These are phyloP conservation scores for Indicator maculatus DNA, from an alignment of 2,113 vertebrate species.

Conservation along the genomic window DNA sequence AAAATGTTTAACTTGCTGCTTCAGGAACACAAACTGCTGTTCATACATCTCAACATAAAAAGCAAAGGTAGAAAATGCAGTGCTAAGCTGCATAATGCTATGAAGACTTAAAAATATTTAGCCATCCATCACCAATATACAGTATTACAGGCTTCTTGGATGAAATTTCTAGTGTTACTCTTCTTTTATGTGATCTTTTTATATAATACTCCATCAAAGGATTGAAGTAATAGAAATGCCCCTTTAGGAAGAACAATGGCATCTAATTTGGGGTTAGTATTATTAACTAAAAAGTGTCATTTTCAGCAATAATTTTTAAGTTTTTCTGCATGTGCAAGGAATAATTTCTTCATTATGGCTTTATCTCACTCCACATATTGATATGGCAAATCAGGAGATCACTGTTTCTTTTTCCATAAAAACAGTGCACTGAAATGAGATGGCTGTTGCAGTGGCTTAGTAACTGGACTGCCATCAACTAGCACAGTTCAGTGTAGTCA, in stretches of 20 bases:
- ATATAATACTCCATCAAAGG: background rate
- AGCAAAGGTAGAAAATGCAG: background rate
- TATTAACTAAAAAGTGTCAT: background rate
- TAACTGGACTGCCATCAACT: background rate
- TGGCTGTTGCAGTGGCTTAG: background rate
- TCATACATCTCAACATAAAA: background rate
- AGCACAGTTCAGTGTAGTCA: background rate
- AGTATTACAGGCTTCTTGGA: background rate
- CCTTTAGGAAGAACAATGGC: background rate
- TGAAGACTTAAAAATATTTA: background rate
- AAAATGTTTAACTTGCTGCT: conserved; percentile 28
- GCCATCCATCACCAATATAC: background rate
- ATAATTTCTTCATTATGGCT: background rate
- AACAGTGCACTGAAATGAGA: background rate
- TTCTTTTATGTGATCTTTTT: background rate
- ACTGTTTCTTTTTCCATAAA: background rate
- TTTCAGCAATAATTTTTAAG: background rate
- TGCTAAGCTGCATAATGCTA: background rate
- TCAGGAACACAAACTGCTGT: background rate
- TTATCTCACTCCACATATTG: background rate
- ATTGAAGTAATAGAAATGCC: background rate
- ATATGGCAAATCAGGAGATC: background rate
- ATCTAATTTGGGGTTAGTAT: background rate
- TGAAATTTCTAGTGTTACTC: background rate
- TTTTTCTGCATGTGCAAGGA: background rate